phyloP scores from a whole-genome alignment of 1,140 invertebrate genomes.

The Alviniconcha marisindica region DNA sequence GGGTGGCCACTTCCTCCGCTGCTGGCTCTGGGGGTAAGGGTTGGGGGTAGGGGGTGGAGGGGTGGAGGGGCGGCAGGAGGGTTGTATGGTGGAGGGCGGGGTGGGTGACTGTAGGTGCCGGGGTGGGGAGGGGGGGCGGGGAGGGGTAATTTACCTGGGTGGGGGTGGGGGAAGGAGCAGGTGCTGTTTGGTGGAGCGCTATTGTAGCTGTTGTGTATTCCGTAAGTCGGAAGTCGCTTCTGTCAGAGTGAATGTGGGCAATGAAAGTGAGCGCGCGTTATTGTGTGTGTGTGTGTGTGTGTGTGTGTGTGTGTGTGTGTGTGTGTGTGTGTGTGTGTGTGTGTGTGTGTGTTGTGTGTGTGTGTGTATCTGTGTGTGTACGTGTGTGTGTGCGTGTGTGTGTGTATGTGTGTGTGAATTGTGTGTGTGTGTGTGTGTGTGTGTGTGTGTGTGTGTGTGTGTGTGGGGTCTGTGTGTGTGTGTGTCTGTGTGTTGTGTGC shows the following conservation, averaged over 20 bases:
- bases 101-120: neutral
- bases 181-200: neutral
- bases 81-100: neutral
- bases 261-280: neutral
- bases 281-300: conserved; percentile 9
- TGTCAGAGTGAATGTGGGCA: neutral
- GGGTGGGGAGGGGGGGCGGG: neutral
- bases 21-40: too few relatives aligned
- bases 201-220: neutral
- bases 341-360: conserved; percentile 11
- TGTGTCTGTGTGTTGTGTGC: too few relatives aligned
- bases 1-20: too few relatives aligned
- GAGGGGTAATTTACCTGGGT: neutral
- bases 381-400: neutral
- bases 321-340: conserved; percentile 16
- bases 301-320: conserved; percentile 3
- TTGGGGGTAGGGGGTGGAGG: neutral
- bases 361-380: neutral
- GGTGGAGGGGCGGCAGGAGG: neutral
- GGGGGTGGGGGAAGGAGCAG: too few relatives aligned
- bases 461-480: too few relatives aligned
- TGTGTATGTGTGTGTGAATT: conserved; percentile 5
- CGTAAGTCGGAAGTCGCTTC: neutral
- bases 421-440: conserved; percentile 8
- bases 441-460: neutral